phyloP scores from a whole-genome alignment of 2,888 invertebrate genomes.

The Xestobium rufovillosum region DNA sequence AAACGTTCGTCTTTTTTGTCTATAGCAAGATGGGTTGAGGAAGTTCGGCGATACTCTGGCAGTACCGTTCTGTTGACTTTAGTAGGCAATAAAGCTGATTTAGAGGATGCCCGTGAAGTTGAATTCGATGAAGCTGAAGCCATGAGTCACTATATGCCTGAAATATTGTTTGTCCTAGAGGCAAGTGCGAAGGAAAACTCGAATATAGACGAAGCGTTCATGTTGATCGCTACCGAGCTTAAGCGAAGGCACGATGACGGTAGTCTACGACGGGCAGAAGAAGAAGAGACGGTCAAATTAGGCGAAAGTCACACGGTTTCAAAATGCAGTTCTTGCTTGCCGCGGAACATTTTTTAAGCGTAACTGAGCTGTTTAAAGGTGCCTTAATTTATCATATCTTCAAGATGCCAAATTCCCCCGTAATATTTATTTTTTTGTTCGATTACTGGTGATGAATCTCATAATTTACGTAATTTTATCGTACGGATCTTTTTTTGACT shows the following conservation, averaged over 20 bases:
- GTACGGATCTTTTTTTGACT: too few relatives aligned
- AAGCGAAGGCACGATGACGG: constrained; percentile 70
- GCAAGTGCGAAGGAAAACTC: constrained; percentile 88
- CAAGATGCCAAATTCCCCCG: too few relatives aligned
- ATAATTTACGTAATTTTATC: too few relatives aligned
- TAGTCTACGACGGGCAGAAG: constrained; percentile 51
- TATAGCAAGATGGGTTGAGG: constrained; percentile 92
- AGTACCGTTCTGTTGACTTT: constrained; percentile 84
- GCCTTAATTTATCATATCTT: too few relatives aligned
- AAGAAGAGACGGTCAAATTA: constrained; percentile 57
- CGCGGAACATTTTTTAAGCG: too few relatives aligned
- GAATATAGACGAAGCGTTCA: constrained; percentile 83
- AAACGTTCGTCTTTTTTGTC: constrained; percentile 86
- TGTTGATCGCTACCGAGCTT: constrained; percentile 76
- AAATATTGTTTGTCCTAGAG: constrained; percentile 80
- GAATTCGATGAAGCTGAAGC: constrained; percentile 80
- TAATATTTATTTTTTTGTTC: too few relatives aligned
- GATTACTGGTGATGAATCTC: too few relatives aligned
- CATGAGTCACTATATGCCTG: constrained; percentile 78
- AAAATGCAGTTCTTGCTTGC: constrained; percentile 58
- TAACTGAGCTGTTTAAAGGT: too few relatives aligned
- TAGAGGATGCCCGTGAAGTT: constrained; percentile 73
- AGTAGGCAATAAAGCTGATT: constrained; percentile 89
- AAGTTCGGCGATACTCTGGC: constrained; percentile 89
- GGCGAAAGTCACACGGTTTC: constrained; percentile 63